These are phyloP conservation scores for Lanius collurio DNA, from an alignment of 2,113 vertebrate species.

Conservation along the genomic window DNA sequence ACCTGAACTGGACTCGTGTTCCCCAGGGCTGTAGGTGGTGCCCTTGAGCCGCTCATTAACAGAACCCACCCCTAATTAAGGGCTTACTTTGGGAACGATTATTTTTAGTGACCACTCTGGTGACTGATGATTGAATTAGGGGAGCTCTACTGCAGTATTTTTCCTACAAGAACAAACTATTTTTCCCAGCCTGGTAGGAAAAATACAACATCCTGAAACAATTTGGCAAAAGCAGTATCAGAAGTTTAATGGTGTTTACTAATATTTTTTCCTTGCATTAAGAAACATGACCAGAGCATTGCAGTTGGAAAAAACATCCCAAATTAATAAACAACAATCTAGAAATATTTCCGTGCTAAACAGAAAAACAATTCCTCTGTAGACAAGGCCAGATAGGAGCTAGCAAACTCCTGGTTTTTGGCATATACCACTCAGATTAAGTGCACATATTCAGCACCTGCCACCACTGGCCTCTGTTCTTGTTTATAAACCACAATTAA, in stretches of 20 bases:
- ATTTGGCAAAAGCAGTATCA: neutral
- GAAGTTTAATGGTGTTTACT: neutral
- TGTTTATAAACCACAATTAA: neutral
- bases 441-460: neutral
- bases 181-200: neutral
- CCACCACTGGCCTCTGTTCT: neutral
- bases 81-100: neutral
- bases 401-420: neutral
- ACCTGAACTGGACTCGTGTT: neutral
- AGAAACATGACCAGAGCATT: neutral
- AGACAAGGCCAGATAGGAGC: neutral
- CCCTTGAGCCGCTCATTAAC: slow-evolving; percentile 25
- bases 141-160: neutral
- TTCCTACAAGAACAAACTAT: neutral
- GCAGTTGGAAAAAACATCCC: neutral
- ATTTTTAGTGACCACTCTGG: neutral
- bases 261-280: neutral
- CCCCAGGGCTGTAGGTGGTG: slow-evolving; percentile 64
- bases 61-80: neutral
- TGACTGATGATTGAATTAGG: neutral
- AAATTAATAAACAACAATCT: neutral
- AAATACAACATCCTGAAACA: neutral
- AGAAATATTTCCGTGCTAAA: neutral
- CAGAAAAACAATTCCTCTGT: neutral
- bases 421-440: neutral